Evolutionary conservation across 1,140 invertebrate genomes (phyloP).

Genomic region (Leucophenga varia): DNA sequence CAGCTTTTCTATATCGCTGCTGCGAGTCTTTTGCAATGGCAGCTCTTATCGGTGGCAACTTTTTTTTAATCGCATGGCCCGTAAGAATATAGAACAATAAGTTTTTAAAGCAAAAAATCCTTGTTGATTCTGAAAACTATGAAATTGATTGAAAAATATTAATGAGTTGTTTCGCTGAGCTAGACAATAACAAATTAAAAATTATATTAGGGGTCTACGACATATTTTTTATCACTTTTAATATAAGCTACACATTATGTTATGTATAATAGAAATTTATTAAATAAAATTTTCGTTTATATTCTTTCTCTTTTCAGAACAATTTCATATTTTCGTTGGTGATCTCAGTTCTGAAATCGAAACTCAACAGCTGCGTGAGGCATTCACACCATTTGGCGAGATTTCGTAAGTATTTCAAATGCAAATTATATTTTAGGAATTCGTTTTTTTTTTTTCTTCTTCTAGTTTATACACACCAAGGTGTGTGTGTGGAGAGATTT

Average conservation of each 20-base stretch:
- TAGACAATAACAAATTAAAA: too few species aligned
- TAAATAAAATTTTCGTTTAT: neutral
- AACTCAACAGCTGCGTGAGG: conserved; percentile 93
- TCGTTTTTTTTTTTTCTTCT: too few species aligned
- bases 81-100: conserved; percentile 17
- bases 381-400: conserved; percentile 96
- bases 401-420: conserved; percentile 74
- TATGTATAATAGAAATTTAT: neutral
- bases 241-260: neutral
- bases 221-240: too few species aligned
- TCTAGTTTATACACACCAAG: too few species aligned
- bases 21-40: too few species aligned
- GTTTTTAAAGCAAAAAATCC: conserved; percentile 24
- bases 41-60: too few species aligned
- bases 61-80: too few species aligned
- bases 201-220: too few species aligned
- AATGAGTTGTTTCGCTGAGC: too few species aligned
- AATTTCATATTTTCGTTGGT: conserved; percentile 99
- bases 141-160: too few species aligned
- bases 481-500: conserved; percentile 21
- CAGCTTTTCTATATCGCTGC: too few species aligned
- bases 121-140: too few species aligned
- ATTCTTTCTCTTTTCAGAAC: conserved; percentile 67
- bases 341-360: conserved; percentile 98
- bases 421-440: conserved; percentile 43